Evolutionary conservation across 2,113 vertebrate genomes (phyloP), one percentile per base, ranked within the genome.

Genomic region (Petroica traversi): DNA sequence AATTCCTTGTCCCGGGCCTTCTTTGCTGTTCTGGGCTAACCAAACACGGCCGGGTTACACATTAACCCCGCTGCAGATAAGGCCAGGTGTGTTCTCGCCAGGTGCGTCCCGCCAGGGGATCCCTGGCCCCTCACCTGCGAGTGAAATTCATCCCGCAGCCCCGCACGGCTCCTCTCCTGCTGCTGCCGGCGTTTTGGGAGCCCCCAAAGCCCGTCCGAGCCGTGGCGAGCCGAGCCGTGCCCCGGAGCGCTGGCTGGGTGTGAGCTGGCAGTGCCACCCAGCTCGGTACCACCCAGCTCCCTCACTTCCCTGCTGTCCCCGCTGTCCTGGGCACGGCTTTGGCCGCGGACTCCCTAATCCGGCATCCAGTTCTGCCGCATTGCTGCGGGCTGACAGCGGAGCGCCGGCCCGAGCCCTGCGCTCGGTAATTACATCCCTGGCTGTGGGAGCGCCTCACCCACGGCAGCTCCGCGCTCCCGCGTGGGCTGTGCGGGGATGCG

Each of bases 351-450:
- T 94, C 96, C 92, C 87, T 92, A 76, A 92, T 85, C 83, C 75
- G 19, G 13, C 89, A 97, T 80, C 94, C 95, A 83, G 96, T 91
- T 97, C 87, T 94, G 92, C 97, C 22, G 68, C 97, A 97, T 97
- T 80, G 85, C 95, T 97, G 91, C 93, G 64, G 13, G 54, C 93
- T 96, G 96, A 96, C 40, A 78, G 1, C 74, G 48, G 52, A 26
- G 82, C 59, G 62, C 55, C 67, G 6, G 40, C 51, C 89, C 6
- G 4, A 41, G 34, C 74, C 36, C 51, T 28, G 57, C 49, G 38
- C 43, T 2, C 14, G 5, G 6, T 86, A 90, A 95, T 94, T 96
- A 83, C 84, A 4, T 38, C 46, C 85, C 73, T 18, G 17, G 68
- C 87, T 33, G 72, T 92, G 71, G 82, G 89, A 23, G 41, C 43